Percentiles rank a stretch among this genome's conserved stretches.
phyloP scores from a whole-genome alignment of 2,797 vertebrate genomes.

The Sylvia borin region DNA sequence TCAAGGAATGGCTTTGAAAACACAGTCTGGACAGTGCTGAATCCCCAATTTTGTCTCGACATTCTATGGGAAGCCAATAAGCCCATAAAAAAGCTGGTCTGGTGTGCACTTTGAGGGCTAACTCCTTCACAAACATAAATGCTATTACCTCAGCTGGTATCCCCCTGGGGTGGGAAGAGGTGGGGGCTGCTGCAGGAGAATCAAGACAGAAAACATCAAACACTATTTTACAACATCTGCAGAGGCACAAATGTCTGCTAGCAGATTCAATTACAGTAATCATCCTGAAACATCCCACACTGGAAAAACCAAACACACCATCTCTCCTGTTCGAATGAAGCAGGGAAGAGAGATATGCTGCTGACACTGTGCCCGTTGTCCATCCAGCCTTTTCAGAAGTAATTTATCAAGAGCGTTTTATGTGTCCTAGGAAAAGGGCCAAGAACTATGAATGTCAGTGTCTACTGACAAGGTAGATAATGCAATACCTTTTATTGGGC shows the following conservation, averaged over 20 bases:
- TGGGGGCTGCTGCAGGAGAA: accelerated
- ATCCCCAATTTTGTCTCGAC: not conserved
- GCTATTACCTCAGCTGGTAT: not conserved
- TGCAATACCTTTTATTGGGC: constrained; percentile 22
- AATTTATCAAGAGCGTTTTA: not conserved
- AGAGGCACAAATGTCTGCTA: not conserved
- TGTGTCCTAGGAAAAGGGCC: not conserved
- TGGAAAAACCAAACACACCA: not conserved
- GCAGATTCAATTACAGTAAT: not conserved
- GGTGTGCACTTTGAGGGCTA: not conserved
- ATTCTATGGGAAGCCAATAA: not conserved
- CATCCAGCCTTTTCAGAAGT: not conserved
- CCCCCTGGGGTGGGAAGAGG: not conserved
- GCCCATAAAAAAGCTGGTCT: not conserved
- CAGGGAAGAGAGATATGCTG: not conserved
- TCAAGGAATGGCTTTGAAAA: not conserved
- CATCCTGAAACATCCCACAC: not conserved
- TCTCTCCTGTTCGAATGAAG: not conserved
- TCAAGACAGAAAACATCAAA: not conserved
- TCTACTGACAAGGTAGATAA: constrained; percentile 21
- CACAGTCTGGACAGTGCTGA: not conserved
- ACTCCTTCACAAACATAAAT: not conserved
- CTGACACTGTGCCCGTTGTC: not conserved
- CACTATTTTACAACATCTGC: not conserved
- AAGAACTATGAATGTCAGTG: constrained; percentile 16